phyloP scores from a whole-genome alignment of 2,888 invertebrate genomes.

The Protonemura montana region DNA sequence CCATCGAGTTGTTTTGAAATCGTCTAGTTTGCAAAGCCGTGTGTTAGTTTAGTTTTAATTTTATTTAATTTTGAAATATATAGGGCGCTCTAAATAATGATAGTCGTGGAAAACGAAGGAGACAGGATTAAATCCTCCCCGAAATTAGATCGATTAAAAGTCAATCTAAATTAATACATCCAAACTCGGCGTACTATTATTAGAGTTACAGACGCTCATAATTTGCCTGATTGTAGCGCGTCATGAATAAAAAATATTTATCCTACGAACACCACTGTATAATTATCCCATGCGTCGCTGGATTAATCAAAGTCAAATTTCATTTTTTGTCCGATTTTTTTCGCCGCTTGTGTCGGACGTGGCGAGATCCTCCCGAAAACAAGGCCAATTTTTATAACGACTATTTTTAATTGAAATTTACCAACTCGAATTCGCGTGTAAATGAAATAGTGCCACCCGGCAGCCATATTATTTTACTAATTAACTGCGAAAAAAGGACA shows the following conservation, averaged over 20 bases:
- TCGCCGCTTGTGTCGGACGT: background rate
- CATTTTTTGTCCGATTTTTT: background rate
- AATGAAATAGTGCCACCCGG: background rate
- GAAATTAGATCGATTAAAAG: background rate
- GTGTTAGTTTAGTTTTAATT: background rate
- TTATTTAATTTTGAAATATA: background rate
- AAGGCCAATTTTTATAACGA: background rate
- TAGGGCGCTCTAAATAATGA: background rate
- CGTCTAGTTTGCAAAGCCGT: background rate
- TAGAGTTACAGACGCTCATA: background rate
- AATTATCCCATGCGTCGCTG: background rate
- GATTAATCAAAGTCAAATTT: conserved; percentile 9
- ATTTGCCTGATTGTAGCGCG: background rate
- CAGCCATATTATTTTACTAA: background rate
- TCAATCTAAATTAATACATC: background rate
- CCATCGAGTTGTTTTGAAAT: background rate
- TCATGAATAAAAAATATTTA: background rate
- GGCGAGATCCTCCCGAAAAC: background rate
- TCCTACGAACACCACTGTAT: background rate
- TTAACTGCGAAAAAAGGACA: too few species aligned
- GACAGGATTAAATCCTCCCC: background rate
- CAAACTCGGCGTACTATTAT: background rate
- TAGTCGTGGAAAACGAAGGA: background rate
- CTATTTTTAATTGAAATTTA: background rate
- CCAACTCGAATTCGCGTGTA: background rate